Evolutionary conservation across 2,888 invertebrate species (phyloP).

Genomic region (Cephus pulcher): DNA sequence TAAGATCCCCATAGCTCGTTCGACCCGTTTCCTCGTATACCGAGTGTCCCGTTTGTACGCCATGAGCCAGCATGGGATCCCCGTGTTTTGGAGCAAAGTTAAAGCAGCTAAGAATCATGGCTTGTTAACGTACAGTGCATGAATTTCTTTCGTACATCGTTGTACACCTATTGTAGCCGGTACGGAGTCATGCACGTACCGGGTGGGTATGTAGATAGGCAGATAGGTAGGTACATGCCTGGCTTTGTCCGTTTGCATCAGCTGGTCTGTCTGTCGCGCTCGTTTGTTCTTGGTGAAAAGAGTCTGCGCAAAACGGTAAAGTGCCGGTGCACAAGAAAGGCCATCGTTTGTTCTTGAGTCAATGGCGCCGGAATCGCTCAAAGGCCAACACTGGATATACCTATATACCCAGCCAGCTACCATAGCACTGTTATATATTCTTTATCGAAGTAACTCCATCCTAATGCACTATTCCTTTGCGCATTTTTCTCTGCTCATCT

Average conservation of each 20-base stretch:
- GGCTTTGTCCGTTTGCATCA: constrained; percentile 44
- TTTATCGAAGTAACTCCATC: neutral
- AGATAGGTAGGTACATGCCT: constrained; percentile 12
- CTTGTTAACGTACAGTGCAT: neutral
- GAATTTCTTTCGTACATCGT: neutral
- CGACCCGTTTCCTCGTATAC: neutral
- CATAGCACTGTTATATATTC: neutral
- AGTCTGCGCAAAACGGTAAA: constrained; percentile 33
- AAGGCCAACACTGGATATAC: neutral
- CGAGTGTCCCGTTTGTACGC: neutral
- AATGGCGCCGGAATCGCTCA: constrained; percentile 24
- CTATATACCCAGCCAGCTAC: neutral
- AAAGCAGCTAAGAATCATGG: neutral
- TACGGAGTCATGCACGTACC: neutral
- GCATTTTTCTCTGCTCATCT: neutral
- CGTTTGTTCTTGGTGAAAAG: constrained; percentile 35
- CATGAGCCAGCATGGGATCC: too few relatives aligned
- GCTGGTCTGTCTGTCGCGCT: constrained; percentile 28
- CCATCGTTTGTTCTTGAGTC: constrained; percentile 39
- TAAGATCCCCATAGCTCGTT: neutral
- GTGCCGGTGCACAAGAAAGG: constrained; percentile 33
- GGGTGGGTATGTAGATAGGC: neutral
- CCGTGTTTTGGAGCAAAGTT: neutral
- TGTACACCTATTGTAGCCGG: neutral
- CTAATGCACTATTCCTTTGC: neutral